Evolutionary conservation across 2,113 vertebrate species (phyloP).

Genomic region (Psilopsiagon aymara): DNA sequence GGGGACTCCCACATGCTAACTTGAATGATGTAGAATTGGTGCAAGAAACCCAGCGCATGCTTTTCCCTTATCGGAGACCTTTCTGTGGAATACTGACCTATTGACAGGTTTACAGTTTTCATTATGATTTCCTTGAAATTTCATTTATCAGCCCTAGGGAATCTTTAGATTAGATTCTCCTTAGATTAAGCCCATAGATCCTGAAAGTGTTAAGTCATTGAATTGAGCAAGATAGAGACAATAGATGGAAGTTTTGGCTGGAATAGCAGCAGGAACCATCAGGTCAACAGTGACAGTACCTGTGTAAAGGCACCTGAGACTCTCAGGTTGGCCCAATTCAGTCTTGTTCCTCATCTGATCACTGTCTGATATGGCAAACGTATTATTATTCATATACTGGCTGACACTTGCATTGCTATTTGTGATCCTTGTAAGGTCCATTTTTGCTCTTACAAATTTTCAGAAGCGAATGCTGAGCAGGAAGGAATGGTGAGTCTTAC

Average conservation of each 20-base stretch:
- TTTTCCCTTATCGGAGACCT: neutral
- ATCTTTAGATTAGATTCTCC: constrained; percentile 4
- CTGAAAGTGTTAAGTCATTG: neutral
- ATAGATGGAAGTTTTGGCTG: neutral
- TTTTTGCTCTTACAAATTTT: neutral
- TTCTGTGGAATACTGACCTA: neutral
- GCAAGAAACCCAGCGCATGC: neutral
- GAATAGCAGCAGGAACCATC: neutral
- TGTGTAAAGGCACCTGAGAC: neutral
- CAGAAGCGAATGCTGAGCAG: fast-evolving
- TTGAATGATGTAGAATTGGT: neutral
- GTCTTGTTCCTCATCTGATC: neutral
- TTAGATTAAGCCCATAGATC: constrained; percentile 8
- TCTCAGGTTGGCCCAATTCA: neutral
- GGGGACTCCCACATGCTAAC: neutral
- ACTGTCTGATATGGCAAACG: neutral
- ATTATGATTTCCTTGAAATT: neutral
- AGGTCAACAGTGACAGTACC: neutral
- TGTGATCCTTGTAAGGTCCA: neutral
- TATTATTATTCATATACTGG: neutral
- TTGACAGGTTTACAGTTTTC: neutral
- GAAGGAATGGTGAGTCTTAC: neutral
- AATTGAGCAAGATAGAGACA: neutral
- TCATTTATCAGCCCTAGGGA: neutral
- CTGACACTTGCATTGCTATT: neutral